These are phyloP conservation scores for Psittacula cyanocephala DNA, from an alignment of 2,113 vertebrate species.

Conservation along the genomic window DNA sequence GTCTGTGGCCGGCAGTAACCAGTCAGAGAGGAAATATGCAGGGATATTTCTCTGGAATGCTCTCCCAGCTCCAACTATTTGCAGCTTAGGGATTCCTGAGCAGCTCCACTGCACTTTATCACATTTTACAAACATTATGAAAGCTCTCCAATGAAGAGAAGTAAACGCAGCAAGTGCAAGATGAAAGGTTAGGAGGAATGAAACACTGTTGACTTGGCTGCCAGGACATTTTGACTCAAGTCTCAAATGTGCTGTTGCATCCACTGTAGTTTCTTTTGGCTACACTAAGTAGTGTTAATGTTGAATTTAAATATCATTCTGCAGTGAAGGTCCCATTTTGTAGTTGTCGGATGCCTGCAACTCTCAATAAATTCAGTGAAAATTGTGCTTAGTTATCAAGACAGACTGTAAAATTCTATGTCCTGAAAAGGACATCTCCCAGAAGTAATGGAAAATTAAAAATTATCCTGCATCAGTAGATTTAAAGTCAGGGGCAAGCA, in stretches of 20 bases:
- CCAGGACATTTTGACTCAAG: background rate
- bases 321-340: background rate
- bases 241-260: background rate
- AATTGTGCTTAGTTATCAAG: background rate
- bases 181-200: background rate
- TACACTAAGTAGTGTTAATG: background rate
- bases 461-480: background rate
- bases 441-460: background rate
- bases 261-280: background rate
- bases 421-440: background rate
- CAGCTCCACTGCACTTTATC: background rate
- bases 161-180: background rate
- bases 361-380: background rate
- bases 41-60: slow-evolving; percentile 18
- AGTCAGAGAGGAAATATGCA: background rate
- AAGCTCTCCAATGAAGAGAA: background rate
- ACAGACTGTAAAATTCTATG: background rate
- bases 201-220: background rate
- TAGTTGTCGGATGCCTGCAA: background rate
- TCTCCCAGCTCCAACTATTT: background rate
- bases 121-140: background rate
- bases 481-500: background rate
- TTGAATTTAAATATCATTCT: background rate
- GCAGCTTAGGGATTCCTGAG: background rate
- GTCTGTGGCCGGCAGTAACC: background rate